Base-by-base conservation (phyloP, 2,888 invertebrate genomes). In the Venusia cambrica region DNA sequence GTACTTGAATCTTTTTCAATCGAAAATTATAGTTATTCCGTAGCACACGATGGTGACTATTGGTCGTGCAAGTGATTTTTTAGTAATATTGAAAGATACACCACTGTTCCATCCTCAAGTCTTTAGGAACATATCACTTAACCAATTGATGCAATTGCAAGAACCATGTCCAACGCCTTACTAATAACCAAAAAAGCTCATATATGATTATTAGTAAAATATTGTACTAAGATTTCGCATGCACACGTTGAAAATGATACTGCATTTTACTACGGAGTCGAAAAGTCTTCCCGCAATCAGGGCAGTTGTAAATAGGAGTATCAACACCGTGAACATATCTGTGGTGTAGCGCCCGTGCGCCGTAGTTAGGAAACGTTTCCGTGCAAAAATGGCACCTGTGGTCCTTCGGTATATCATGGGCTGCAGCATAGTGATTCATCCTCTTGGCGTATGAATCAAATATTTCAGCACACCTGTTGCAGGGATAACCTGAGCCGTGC, bases 371-470 rank as follows among this genome's bases (percentile, higher is more conserved):
- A 11, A 87, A 87, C 0, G 62, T 68, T 18, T 79, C 77, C 0
- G 56, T 1, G 17, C 87, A 87, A 24, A 63, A 76, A 1, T 57
- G 53, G 13, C 87, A 87, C 48, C 75, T 77, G 1, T 77, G 51
- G 0, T 45, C 24, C 17, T 65, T 74, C 1, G 57, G 60, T 13
- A 60, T 71, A 1, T 75, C 66, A 26, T 87, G 87, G 0, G 67
- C 42, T 42, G 54, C 51, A 0, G 56, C 39, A 39, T 76, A 72
- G 49, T 87, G 87, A 1, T 61, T 59, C 0, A 59, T 70, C 30
- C 56, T 73, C 24, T 63, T 66, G 0, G 72, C 68, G 1, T 76
- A 36, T 0, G 83, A 71, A 2, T 71, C 68, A 32, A 87, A 85
- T 0, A 53, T 51, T 2, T 73, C 68, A 0, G 62, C 8, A 21